Evolutionary conservation across 2,113 vertebrate genomes (phyloP), one percentile per base, ranked within the genome.

Genomic region (Phyllostomus hastatus): DNA sequence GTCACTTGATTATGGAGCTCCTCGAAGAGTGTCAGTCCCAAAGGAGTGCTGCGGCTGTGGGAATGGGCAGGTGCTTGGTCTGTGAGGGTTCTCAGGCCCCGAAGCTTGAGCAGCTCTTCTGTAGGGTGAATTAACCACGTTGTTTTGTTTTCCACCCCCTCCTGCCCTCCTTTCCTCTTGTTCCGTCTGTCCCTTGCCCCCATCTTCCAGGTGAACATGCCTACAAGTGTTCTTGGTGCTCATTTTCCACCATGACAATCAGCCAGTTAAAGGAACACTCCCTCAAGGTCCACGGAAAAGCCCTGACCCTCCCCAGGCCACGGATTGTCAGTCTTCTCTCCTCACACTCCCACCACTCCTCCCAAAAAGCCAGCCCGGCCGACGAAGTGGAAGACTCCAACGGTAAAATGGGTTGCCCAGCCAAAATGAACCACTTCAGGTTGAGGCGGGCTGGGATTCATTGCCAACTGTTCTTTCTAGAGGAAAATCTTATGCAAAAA

Each of bases 251-350:
- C 82, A 99, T 99, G 99, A 99, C 99, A 98, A 99, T 99, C 99
- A 99, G 99, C 98, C 99, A 99, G 98, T 98, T 99, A 98, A 99
- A 99, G 98, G 99, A 99, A 98, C 99, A 99, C 96, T 99, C 99
- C 75, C 98, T 99, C 98, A 99, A 98, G 98, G 99, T 99, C 98
- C 99, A 99, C 54, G 99, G 99, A 76, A 99, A 99, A 98, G 98
- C 98, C 90, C 98, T 99, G 97, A 99, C 99, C 96, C 99, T 99
- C 93, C 98, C 99, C 94, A 99, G 99, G 98, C 99, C 99, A 69
- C 98, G 99, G 72, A 99, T 99, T 41, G 99, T 99, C 97, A 99
- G 98, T 96, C 99, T 99, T 97, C 98, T 99, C 82, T 98, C 99
- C 84, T 99, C 99, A 59, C 98, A 99, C 33, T 93, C 98, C 98